Percentiles rank a stretch among this genome's conserved stretches.
Conservation (phyloP, 2,797 vertebrate species). For the Lepilemur septentrionalis region DNA sequence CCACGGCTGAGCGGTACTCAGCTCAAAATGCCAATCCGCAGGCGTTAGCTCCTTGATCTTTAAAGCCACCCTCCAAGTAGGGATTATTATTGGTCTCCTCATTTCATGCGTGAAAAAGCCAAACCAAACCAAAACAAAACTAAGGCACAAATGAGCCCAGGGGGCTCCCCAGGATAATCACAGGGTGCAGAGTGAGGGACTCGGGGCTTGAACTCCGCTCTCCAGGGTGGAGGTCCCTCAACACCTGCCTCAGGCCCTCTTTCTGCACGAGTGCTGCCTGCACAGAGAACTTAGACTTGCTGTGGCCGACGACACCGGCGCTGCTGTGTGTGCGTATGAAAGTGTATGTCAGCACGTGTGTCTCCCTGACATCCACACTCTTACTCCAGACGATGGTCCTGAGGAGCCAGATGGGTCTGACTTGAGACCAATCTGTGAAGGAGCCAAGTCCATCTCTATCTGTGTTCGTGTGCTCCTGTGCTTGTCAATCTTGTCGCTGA, state of each 20-base stretch:
- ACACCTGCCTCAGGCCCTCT: fast-evolving
- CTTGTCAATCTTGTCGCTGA: fast-evolving
- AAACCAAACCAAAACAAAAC: not conserved
- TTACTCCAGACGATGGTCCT: not conserved
- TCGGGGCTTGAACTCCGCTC: not conserved
- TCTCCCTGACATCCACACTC: not conserved
- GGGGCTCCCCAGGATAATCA: not conserved
- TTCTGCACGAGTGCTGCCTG: not conserved
- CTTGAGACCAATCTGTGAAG: too few relatives aligned
- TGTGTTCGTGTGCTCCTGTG: not conserved
- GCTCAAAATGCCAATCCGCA: not conserved
- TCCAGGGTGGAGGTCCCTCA: not conserved
- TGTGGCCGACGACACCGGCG: not conserved
- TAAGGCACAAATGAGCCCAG: not conserved
- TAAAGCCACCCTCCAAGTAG: not conserved
- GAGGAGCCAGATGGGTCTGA: not conserved
- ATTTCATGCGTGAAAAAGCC: not conserved
- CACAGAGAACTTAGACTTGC: not conserved
- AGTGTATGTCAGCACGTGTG: fast-evolving
- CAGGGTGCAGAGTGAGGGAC: fast-evolving
- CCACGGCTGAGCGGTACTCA: fast-evolving
- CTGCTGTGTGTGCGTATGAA: too few relatives aligned
- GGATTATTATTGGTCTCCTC: not conserved
- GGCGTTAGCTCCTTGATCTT: not conserved
- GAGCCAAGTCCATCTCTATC: fast-evolving